A percentile compares a stretch with the other conserved stretches of the same genome.
Evolutionary conservation across 2,797 vertebrate species (phyloP).

Genomic region (Molossus molossus): DNA sequence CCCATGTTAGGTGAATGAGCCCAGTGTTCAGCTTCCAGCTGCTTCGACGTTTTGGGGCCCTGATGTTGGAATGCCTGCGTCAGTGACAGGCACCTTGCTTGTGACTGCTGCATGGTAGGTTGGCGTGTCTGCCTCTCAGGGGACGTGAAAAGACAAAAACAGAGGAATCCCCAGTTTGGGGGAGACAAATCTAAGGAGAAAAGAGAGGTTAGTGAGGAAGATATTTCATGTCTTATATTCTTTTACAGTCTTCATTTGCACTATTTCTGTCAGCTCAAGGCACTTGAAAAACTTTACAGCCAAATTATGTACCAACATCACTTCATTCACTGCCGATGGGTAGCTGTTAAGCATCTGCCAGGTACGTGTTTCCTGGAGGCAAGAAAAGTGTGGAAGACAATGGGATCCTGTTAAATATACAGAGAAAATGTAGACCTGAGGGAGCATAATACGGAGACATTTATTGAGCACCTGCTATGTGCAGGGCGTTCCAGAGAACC

Average conservation of each 20-base stretch:
- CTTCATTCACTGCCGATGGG: constrained; percentile 65
- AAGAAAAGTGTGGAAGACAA: constrained; percentile 39
- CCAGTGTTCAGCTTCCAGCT: neutral
- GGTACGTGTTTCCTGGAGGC: constrained; percentile 52
- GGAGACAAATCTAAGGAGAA: constrained; percentile 43
- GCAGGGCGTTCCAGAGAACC: neutral
- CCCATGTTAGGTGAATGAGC: neutral
- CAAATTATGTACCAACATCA: constrained; percentile 75
- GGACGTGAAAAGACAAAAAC: neutral
- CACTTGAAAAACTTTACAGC: constrained; percentile 79
- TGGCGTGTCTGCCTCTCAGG: neutral
- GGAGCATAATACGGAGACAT: neutral
- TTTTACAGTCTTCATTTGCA: constrained; percentile 64
- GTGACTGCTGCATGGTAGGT: neutral
- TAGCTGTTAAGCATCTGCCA: constrained; percentile 80
- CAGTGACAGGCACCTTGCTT: neutral
- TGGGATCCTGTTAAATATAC: constrained; percentile 65
- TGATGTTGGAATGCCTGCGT: neutral
- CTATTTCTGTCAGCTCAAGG: constrained; percentile 75
- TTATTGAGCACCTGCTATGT: constrained; percentile 36
- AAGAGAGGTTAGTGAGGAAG: neutral
- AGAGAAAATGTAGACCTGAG: neutral
- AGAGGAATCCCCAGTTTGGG: constrained; percentile 33
- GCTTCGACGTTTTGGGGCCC: neutral
- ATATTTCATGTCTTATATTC: constrained; percentile 78